Conservation (phyloP, 2,113 vertebrate species). For the Brachionichthys hirsutus region DNA sequence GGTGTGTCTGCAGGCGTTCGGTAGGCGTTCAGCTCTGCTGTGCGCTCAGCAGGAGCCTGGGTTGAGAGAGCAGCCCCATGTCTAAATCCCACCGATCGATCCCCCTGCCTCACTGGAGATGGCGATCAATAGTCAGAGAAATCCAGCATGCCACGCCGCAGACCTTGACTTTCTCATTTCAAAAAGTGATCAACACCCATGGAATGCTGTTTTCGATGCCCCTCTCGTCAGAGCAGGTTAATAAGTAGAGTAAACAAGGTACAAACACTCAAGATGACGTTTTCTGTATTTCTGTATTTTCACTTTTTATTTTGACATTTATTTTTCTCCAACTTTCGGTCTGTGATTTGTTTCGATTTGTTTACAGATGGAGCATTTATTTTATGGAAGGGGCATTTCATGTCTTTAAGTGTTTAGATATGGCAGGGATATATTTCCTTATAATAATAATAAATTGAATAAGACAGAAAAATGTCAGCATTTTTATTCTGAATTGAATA, state of each 20-base stretch:
- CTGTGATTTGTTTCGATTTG: too few relatives aligned
- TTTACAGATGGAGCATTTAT: too few relatives aligned
- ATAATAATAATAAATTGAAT: too few relatives aligned
- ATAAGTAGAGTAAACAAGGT: constrained; percentile 15
- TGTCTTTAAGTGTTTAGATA: too few relatives aligned
- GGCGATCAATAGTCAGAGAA: constrained; percentile 78
- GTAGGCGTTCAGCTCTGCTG: constrained; percentile 35
- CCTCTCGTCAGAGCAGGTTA: constrained; percentile 14
- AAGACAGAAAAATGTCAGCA: too few relatives aligned
- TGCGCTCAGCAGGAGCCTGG: constrained; percentile 30
- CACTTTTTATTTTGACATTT: not conserved
- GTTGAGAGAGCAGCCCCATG: constrained; percentile 58
- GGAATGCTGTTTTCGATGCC: constrained; percentile 68
- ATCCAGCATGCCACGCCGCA: constrained; percentile 69
- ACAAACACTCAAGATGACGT: not conserved
- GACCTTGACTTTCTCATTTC: constrained; percentile 70
- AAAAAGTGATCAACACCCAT: constrained; percentile 69
- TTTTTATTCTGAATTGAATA: too few relatives aligned
- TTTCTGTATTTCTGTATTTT: not conserved
- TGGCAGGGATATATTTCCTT: too few relatives aligned
- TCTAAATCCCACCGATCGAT: constrained; percentile 77
- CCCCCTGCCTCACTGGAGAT: constrained; percentile 62
- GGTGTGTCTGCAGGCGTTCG: constrained; percentile 22
- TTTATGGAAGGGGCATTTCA: too few relatives aligned
- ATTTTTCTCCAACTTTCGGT: too few relatives aligned